Evolutionary conservation across 1,140 invertebrate genomes (phyloP).

Genomic region (Hyles euphorbiae): DNA sequence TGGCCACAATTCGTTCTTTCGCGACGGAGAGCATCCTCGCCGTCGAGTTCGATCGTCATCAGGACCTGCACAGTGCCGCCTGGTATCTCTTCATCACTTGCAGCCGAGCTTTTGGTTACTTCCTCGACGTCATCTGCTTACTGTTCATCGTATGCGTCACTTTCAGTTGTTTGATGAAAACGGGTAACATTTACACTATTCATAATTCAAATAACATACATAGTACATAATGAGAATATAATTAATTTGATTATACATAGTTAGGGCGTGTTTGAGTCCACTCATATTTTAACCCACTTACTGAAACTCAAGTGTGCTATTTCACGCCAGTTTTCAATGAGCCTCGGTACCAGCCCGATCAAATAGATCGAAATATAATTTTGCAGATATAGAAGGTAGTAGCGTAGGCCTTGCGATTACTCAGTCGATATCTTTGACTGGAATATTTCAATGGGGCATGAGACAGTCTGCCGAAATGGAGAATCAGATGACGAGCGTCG

Average conservation of each 20-base stretch:
- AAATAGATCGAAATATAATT: too few species aligned
- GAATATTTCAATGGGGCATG: slow-evolving; percentile 90
- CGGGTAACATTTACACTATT: slow-evolving; percentile 37
- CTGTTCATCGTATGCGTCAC: slow-evolving; percentile 83
- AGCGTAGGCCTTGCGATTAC: slow-evolving; percentile 90
- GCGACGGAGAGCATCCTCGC: slow-evolving; percentile 80
- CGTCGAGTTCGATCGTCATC: slow-evolving; percentile 78
- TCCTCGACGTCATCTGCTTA: slow-evolving; percentile 82
- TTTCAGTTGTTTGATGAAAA: slow-evolving; percentile 76
- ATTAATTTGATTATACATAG: too few species aligned
- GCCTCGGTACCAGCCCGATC: too few species aligned
- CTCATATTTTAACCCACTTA: too few species aligned
- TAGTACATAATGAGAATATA: background rate
- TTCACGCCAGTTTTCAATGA: too few species aligned
- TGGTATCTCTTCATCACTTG: slow-evolving; percentile 85
- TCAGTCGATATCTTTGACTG: slow-evolving; percentile 86
- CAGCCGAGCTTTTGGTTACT: slow-evolving; percentile 88
- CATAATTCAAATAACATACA: background rate
- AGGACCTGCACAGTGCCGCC: slow-evolving; percentile 84
- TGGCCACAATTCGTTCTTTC: slow-evolving; percentile 88
- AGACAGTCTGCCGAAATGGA: slow-evolving; percentile 87
- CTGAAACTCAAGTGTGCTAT: too few species aligned
- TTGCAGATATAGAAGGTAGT: slow-evolving; percentile 69
- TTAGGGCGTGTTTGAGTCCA: too few species aligned
- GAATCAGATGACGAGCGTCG: slow-evolving; percentile 88